Percentiles rank a stretch among this genome's conserved stretches.
Conservation (phyloP, 2,797 vertebrate genomes). For the Falco peregrinus region DNA sequence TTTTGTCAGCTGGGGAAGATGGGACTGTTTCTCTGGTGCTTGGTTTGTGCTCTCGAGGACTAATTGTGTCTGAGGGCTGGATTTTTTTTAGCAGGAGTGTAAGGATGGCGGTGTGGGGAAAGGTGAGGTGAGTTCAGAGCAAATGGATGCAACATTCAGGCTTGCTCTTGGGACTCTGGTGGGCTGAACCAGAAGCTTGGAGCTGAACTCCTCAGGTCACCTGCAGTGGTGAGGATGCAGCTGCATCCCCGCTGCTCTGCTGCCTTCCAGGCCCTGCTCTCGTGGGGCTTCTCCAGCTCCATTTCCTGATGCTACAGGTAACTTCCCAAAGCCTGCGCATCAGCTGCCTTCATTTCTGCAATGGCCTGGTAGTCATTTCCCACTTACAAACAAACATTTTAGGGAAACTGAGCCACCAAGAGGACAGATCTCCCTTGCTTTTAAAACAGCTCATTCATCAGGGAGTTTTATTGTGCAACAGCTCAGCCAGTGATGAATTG, state of each 20-base stretch:
- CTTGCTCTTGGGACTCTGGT: not conserved
- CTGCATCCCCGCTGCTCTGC: not conserved
- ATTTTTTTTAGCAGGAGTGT: not conserved
- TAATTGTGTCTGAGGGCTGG: not conserved
- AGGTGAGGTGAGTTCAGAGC: not conserved
- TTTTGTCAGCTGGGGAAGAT: not conserved
- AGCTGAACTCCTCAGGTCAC: not conserved
- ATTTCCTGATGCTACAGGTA: accelerated
- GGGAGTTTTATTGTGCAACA: not conserved
- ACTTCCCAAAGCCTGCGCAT: not conserved
- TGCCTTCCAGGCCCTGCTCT: not conserved
- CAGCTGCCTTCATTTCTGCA: not conserved
- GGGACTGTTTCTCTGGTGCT: not conserved
- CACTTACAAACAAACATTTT: not conserved
- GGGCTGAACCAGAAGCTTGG: not conserved
- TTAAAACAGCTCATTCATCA: not conserved
- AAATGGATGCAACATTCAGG: not conserved
- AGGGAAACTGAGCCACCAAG: not conserved
- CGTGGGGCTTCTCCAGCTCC: accelerated
- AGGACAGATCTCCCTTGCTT: not conserved
- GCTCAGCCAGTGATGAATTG: not conserved
- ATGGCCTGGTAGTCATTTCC: not conserved
- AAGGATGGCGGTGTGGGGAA: not conserved
- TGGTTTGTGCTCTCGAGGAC: not conserved
- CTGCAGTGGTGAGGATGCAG: not conserved